A percentile compares a stretch with the other conserved stretches of the same genome.
phyloP scores from a whole-genome alignment of 2,797 vertebrate genomes.

The Odontamblyopus rebecca region DNA sequence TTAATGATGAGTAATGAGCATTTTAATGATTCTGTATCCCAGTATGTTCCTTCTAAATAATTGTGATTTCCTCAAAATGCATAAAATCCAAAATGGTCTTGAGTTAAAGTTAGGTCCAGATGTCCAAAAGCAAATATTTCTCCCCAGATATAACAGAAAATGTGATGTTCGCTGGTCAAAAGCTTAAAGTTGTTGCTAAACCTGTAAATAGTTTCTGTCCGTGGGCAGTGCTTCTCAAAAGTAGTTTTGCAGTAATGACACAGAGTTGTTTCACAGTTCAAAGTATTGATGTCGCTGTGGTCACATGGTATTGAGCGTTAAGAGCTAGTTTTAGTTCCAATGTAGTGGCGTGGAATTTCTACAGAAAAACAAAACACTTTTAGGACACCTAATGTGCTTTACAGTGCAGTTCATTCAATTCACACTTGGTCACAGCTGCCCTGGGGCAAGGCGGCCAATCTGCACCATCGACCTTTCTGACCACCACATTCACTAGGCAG shows the following conservation, averaged over 20 bases:
- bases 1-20: no score
- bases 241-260: conserved; percentile 13
- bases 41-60: background rate
- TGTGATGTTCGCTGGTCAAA: background rate
- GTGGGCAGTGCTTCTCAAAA: conserved; percentile 6
- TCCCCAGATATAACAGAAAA: background rate
- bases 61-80: background rate
- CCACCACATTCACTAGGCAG: no score
- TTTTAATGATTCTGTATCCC: background rate
- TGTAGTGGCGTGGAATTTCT: no score
- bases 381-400: no score
- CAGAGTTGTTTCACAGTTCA: conserved; percentile 17
- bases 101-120: background rate
- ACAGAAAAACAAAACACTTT: no score
- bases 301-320: conserved; percentile 24
- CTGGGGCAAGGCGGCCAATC: no score
- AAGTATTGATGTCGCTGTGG: conserved; percentile 43
- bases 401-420: no score
- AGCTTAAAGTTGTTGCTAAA: background rate
- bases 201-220: background rate
- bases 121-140: background rate
- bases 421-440: no score
- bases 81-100: background rate
- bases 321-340: background rate
- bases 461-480: no score